phyloP scores from a whole-genome alignment of 2,113 vertebrate species.

The Osmerus eperlanus region DNA sequence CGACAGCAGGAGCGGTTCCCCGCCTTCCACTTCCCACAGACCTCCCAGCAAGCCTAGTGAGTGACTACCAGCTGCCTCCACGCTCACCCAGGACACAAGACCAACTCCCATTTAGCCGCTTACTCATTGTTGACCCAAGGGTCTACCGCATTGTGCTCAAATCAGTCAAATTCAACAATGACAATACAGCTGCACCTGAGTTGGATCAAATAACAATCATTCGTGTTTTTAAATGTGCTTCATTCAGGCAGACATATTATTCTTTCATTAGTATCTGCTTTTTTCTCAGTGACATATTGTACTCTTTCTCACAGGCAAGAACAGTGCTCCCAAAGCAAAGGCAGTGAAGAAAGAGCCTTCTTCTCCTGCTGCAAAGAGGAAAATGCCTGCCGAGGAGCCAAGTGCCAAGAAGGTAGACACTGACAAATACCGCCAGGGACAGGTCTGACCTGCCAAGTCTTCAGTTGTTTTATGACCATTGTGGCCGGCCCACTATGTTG shows the following conservation, averaged over 20 bases:
- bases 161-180: too few species aligned
- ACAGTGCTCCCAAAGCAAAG: constrained; percentile 29
- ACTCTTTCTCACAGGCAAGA: constrained; percentile 43
- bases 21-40: constrained; percentile 58
- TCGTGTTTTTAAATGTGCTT: too few species aligned
- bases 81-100: too few species aligned
- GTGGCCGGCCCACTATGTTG: too few species aligned
- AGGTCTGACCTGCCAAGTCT: not conserved
- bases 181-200: too few species aligned
- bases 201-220: too few species aligned
- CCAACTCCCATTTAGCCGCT: too few species aligned
- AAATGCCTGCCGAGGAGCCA: constrained; percentile 52
- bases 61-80: constrained; percentile 14
- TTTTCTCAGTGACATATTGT: not conserved
- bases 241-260: too few species aligned
- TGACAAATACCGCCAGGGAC: not conserved
- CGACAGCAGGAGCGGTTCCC: constrained; percentile 79
- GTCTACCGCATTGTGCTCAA: too few species aligned
- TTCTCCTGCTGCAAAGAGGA: constrained; percentile 66
- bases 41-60: constrained; percentile 63
- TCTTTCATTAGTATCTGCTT: not conserved
- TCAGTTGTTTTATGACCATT: not conserved
- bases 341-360: constrained; percentile 57
- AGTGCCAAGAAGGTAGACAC: constrained; percentile 71
- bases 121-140: too few species aligned